Evolutionary conservation across 2,888 invertebrate species (phyloP), one percentile per base, ranked within the genome.

Genomic region (Xiphydria camelus): DNA sequence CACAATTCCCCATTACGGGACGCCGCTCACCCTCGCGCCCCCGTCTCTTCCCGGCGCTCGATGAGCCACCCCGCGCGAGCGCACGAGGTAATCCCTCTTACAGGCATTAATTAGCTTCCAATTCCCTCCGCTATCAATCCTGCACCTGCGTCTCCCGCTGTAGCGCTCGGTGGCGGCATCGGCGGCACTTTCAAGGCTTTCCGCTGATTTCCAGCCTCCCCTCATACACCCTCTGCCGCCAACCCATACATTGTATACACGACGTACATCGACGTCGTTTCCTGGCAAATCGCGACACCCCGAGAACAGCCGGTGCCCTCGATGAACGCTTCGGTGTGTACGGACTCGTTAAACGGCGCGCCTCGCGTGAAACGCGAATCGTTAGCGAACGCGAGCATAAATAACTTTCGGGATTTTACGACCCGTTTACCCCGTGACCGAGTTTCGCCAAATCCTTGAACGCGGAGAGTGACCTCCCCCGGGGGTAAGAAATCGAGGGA

Each of bases 51-150:
- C 45, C 34, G 45, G 40, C 34, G n/a, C n/a, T n/a, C n/a, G n/a
- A n/a, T n/a, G n/a, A n/a, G n/a, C n/a, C n/a, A n/a, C n/a, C n/a
- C n/a, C n/a, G n/a, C n/a, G n/a, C n/a, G n/a, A n/a, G n/a, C n/a
- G n/a, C 12, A 56, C 54, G 43, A 48, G 53, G 61, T 64, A 63
- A 66, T 66, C 55, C 45, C 45, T 36, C 59, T 56, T 53, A 43
- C 47, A 48, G 55, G 59, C 62, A 66, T 63, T 63, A 64, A 66
- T 66, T 66, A 66, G 59, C 64, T 55, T 60, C 57, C 60, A 59
- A 66, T 66, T 62, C 61, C 63, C 63, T 45, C 41, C 36, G 53
- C 61, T 59, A 66, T 66, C 60, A 62, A 66, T 64, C 60, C 54
- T 55, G 37, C 43, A 44, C 43, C 43, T 44, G 43, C 38, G 36